Base-by-base conservation (phyloP, 2,113 vertebrate genomes). In the Pelmatolapia mariae region DNA sequence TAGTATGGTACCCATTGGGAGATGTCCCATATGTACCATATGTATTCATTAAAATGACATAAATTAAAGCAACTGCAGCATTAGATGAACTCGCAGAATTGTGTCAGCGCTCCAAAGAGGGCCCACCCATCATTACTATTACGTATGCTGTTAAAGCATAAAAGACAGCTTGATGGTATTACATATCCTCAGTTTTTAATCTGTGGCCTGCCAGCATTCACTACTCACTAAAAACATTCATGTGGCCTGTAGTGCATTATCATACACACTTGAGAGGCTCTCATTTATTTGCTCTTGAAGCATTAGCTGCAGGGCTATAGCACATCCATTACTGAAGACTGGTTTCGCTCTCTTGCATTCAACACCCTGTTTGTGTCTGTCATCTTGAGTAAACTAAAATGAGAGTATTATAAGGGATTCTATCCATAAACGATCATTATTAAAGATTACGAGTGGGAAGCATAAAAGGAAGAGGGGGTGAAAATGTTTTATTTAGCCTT, bases 11-110 rank as follows among this genome's bases (percentile, higher is more conserved):
- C 82, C 90, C 82, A 26, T 66, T 45, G 73, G 87, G 84, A 88
- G 71, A 43, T 52, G 59, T 84, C 80, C 54, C 52, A 53, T 78
- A 89, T 85, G 66, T 63, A 15, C 50, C 3, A 8, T 73, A 80
- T 56, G 84, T 89, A 83, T 82, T 93, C 83, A 94, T 95, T 89
- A 92, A 76, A 80, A 78, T 89, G 94, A 95, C 91, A 92, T 85
- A 86, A 91, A 89, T 91, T 88, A 93, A 91, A 95, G 92, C 31
- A 73, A 89, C 26, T 52, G 73, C 73, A 78, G 87, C 90, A 26
- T 84, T 89, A 86, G 91, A 86, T 84, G 89, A 92, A 87, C 61
- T 81, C 43, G 24, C 81, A 7, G 59, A 56, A 80, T 43, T 40
- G 22, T 81, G 86, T 92, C 81, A 29, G 31, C 54, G 90, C 87